Evolutionary conservation across 2,797 vertebrate genomes (phyloP).

Genomic region (Phaenicophaeus curvirostris): DNA sequence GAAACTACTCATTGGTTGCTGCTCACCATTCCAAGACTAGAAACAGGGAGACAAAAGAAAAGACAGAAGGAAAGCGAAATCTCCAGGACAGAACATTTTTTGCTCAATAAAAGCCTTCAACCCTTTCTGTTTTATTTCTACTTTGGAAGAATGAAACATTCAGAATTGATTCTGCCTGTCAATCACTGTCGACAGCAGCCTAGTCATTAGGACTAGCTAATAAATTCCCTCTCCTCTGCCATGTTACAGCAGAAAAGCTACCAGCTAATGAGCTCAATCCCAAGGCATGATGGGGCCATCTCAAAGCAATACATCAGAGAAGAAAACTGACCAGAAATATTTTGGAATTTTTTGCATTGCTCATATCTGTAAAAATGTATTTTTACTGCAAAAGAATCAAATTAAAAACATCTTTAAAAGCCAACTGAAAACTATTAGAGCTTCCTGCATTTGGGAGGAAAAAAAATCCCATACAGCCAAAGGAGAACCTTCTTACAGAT

Average conservation of each 20-base stretch:
- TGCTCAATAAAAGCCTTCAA: neutral
- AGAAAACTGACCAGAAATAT: conserved; percentile 3
- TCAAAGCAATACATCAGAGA: neutral
- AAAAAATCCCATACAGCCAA: neutral
- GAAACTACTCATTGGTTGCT: neutral
- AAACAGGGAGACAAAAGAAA: neutral
- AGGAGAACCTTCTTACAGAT: neutral
- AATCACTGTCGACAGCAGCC: neutral
- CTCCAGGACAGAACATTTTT: neutral
- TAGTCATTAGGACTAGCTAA: conserved; percentile 3
- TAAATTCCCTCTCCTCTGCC: neutral
- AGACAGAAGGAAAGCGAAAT: neutral
- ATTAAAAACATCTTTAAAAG: neutral
- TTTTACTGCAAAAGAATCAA: neutral
- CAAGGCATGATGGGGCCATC: neutral
- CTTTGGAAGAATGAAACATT: conserved; percentile 22
- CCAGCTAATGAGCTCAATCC: conserved; percentile 12
- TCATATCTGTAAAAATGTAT: neutral
- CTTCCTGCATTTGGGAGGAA: neutral
- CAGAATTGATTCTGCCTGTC: neutral
- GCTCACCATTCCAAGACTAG: neutral
- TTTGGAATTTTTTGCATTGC: neutral
- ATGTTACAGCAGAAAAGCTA: neutral
- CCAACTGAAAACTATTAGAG: neutral
- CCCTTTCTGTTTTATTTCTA: neutral